These are phyloP conservation scores for Harpagifer antarcticus DNA, from an alignment of 2,797 vertebrate genomes.

Conservation along the genomic window DNA sequence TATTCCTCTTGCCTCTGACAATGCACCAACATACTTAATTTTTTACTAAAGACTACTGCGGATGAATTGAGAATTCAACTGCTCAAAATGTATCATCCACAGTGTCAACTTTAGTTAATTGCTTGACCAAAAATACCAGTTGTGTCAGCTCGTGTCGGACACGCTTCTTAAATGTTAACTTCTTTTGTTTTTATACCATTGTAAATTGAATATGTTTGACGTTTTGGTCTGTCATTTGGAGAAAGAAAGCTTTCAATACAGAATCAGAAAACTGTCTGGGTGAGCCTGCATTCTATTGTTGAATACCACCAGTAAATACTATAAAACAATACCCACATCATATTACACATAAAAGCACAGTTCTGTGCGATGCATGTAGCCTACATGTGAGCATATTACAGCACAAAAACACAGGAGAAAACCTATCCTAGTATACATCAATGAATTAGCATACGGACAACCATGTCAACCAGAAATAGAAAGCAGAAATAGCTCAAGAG, in stretches of 20 bases:
- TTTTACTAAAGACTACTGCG: background rate
- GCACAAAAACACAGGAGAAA: constrained; percentile 20
- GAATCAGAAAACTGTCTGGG: background rate
- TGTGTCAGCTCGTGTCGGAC: too few species aligned
- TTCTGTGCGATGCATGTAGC: constrained; percentile 8
- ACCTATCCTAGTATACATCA: constrained; percentile 7
- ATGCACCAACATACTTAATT: background rate
- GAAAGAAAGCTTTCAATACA: background rate
- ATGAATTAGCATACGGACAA: constrained; percentile 5
- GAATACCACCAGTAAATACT: background rate
- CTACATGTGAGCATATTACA: constrained; percentile 8
- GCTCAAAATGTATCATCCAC: too few species aligned
- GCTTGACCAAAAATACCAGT: background rate
- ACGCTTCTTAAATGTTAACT: background rate
- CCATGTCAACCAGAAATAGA: constrained; percentile 4
- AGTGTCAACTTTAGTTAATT: too few species aligned
- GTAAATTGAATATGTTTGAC: background rate
- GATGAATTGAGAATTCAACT: background rate
- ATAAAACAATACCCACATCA: background rate
- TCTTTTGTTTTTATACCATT: background rate
- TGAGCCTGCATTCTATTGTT: background rate
- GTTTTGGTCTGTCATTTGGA: background rate
- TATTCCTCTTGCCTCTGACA: background rate
- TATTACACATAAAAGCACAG: constrained; percentile 8
- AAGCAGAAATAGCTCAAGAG: constrained; percentile 10